phyloP scores from a whole-genome alignment of 1,140 invertebrate genomes.

The Brachionus plicatilis region DNA sequence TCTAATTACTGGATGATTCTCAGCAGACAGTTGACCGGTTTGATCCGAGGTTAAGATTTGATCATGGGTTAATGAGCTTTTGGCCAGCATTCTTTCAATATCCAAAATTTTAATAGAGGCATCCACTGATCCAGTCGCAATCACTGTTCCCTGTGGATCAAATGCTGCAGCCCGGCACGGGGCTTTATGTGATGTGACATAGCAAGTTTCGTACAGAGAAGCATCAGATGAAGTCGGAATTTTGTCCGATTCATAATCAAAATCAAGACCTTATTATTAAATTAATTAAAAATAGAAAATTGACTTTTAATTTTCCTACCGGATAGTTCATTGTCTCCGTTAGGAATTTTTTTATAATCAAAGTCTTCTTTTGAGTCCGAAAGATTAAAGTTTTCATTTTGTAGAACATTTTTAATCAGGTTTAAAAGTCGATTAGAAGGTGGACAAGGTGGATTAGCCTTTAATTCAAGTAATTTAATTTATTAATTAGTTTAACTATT shows the following conservation, averaged over 20 bases:
- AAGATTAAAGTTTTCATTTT: constrained; percentile 62
- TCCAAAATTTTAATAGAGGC: constrained; percentile 97
- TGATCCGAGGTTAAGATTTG: constrained; percentile 61
- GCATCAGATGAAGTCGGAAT: constrained; percentile 81
- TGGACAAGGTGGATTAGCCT: constrained; percentile 83
- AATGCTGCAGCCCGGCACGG: constrained; percentile 90
- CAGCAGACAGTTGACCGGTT: constrained; percentile 69
- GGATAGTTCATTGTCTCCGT: background rate
- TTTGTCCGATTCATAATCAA: constrained; percentile 92
- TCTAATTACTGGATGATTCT: constrained; percentile 92
- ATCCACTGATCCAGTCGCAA: constrained; percentile 96
- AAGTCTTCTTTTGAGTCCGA: constrained; percentile 43
- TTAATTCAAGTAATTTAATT: constrained; percentile 45
- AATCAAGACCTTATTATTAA: constrained; percentile 64
- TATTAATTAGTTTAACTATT: too few relatives aligned
- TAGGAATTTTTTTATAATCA: constrained; percentile 30
- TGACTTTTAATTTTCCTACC: background rate
- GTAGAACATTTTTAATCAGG: constrained; percentile 74
- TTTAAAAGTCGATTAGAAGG: constrained; percentile 85
- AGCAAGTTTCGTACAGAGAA: constrained; percentile 92
- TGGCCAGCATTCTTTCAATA: constrained; percentile 90
- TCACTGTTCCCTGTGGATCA: constrained; percentile 74
- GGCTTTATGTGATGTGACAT: constrained; percentile 96
- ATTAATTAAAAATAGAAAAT: background rate
- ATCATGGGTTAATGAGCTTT: constrained; percentile 56